Percentiles rank a stretch among this genome's conserved stretches.
Conservation (phyloP, 2,888 invertebrate species). For the Diarsia brunnea region DNA sequence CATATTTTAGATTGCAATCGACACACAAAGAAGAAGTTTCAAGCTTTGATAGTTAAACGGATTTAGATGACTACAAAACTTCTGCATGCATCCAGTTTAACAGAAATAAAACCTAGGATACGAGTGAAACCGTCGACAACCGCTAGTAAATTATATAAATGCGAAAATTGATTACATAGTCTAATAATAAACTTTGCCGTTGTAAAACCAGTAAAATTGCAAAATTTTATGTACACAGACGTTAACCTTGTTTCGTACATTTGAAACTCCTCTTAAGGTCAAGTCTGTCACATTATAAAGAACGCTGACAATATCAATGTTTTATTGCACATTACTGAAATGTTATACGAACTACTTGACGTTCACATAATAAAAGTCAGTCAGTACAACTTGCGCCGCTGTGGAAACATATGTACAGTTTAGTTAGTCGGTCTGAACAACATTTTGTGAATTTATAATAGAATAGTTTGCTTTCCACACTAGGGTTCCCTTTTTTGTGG, state of each 20-base stretch:
- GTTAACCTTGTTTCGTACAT: constrained; percentile 27
- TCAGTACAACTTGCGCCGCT: not conserved
- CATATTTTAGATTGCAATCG: too few species aligned
- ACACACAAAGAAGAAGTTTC: too few species aligned
- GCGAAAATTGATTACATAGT: constrained; percentile 17
- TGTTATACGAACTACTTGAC: not conserved
- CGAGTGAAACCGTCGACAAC: not conserved
- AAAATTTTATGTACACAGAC: constrained; percentile 2
- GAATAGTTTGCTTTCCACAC: too few species aligned
- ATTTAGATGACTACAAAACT: too few species aligned
- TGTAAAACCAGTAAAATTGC: not conserved
- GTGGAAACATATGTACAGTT: too few species aligned
- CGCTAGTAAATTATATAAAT: constrained; percentile 13
- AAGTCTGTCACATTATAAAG: constrained; percentile 19
- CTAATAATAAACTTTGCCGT: not conserved
- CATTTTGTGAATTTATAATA: too few species aligned
- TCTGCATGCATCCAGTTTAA: too few species aligned
- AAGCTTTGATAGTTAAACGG: too few species aligned
- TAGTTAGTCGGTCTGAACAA: too few species aligned
- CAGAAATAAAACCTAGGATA: too few species aligned
- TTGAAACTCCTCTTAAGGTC: not conserved
- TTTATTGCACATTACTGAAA: constrained; percentile 28
- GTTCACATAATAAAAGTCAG: constrained; percentile 12
- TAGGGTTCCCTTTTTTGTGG: too few species aligned
- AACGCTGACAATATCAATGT: constrained; percentile 24